A percentile compares a stretch with the other conserved stretches of the same genome.
These are phyloP conservation scores for Trachops cirrhosus DNA, from an alignment of 2,797 vertebrate species.

Conservation along the genomic window DNA sequence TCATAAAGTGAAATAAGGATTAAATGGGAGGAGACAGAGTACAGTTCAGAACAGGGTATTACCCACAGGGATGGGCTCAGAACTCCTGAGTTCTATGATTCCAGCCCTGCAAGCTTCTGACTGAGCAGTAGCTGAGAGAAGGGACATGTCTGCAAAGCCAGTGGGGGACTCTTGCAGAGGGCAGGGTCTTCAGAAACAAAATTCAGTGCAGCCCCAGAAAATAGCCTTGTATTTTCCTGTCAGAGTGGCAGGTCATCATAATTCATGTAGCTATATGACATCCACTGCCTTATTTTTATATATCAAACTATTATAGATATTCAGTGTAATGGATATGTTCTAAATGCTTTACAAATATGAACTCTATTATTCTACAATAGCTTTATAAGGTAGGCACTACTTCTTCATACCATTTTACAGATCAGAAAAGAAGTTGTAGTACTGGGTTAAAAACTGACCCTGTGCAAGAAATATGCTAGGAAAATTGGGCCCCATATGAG, in stretches of 20 bases:
- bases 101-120: background rate
- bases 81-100: background rate
- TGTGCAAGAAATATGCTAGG: slow-evolving; percentile 10
- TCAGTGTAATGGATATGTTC: background rate
- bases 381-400: background rate
- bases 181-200: background rate
- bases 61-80: background rate
- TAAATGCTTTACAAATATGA: background rate
- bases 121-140: background rate
- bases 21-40: background rate
- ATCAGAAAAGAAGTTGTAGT: background rate
- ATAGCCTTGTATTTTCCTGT: background rate
- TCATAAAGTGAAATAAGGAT: background rate
- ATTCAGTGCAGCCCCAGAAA: background rate
- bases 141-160: background rate
- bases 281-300: background rate
- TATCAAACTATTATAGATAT: background rate
- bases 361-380: background rate
- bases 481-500: background rate
- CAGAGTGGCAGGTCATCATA: background rate
- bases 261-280: background rate
- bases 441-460: background rate
- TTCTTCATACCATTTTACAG: background rate
- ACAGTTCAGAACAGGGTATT: too few relatives aligned
- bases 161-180: background rate